Base-by-base conservation (phyloP, 2,797 vertebrate genomes). In the Pteropus rufus region DNA sequence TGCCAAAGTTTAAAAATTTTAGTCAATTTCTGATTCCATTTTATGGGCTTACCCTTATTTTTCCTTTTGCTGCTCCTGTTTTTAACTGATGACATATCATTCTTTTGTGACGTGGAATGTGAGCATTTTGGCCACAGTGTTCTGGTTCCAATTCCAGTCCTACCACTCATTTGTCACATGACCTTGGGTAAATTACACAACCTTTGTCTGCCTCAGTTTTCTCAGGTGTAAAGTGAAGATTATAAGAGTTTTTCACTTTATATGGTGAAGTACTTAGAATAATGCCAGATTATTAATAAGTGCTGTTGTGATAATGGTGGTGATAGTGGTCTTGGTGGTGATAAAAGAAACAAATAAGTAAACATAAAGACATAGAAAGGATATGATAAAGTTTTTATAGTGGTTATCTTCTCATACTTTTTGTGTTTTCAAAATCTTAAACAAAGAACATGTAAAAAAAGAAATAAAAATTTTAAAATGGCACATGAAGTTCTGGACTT, bases 371-470 rank as follows among this genome's bases (percentile, higher is more conserved):
- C 39, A 76, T 16, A 73, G 72, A 91, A 19, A 62, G 89, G 86
- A 76, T 8, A 75, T 52, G 7, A 8, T 65, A 41, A 83, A 79
- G 29, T 70, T 10, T 82, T 77, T 62, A 58, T 2, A 44, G 16
- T 29, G 31, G 5, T 41, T 86, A 3, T 49, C 12, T 75, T 60
- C 82, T 52, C 82, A 56, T 0, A 41, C 1, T 62, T 96, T 86
- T 41, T 75, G 36, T 76, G 41, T 73, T 93, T 95, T 64, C n/a
- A 72, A 69, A 93, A 24, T 52, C 39, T 85, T 92, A 93, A 79
- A 49, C 44, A 52, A 92, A 77, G 10, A 67, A 10, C 29, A n/a
- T 26, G 19, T 0, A 29, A 52, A 52, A 87, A 29, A 19, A 26
- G n/a, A 49, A 49, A 60, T 18, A 31, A 58, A 60, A 84, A 49